phyloP scores from a whole-genome alignment of 2,113 vertebrate genomes.

The Pseudorasbora parva region DNA sequence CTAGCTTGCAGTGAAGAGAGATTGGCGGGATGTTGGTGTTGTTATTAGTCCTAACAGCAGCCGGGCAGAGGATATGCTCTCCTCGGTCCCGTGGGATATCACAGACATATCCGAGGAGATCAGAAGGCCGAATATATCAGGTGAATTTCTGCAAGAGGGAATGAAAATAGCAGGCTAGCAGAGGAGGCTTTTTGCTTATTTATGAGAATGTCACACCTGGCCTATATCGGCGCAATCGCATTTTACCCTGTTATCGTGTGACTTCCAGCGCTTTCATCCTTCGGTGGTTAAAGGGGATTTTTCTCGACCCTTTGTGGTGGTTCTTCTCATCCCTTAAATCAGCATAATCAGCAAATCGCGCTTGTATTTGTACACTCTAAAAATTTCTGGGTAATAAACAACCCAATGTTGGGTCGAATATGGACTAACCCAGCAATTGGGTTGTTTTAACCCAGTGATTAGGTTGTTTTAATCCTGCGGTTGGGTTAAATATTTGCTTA shows the following conservation, averaged over 20 bases:
- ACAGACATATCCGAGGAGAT: constrained; percentile 21
- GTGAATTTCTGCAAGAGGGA: constrained; percentile 32
- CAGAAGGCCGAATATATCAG: constrained; percentile 31
- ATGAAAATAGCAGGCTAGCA: constrained; percentile 29
- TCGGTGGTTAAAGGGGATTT: constrained; percentile 22
- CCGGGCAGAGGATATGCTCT: constrained; percentile 36
- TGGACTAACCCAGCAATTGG: no score
- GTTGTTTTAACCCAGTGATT: no score
- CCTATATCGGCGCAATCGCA: background rate
- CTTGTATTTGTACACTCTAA: background rate
- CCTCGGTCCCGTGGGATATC: constrained; percentile 20
- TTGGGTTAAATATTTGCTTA: no score
- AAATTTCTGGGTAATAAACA: no score
- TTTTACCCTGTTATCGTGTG: background rate
- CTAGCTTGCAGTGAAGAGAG: constrained; percentile 42
- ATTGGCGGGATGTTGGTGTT: constrained; percentile 33
- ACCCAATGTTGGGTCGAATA: no score
- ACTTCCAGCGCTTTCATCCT: background rate
- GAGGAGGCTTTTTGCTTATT: constrained; percentile 23
- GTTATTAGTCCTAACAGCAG: constrained; percentile 41
- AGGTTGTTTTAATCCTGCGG: no score
- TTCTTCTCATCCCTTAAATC: background rate
- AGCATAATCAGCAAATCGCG: background rate
- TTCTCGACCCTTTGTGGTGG: background rate
- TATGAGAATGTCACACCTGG: constrained; percentile 38